Evolutionary conservation across 1,140 invertebrate species (phyloP).

Genomic region (Zaprionus camerounensis): DNA sequence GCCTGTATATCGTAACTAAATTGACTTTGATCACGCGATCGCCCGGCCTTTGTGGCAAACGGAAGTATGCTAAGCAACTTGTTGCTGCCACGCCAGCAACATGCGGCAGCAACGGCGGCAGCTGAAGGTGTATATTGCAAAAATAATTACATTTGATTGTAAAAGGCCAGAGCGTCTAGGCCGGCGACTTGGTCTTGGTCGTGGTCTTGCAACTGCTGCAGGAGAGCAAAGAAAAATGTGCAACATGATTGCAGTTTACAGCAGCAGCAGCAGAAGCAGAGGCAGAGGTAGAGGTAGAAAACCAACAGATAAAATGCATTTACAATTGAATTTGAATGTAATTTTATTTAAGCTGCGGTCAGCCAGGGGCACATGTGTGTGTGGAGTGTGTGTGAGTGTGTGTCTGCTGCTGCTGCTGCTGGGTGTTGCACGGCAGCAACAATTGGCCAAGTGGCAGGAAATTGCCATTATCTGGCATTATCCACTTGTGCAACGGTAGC

Average conservation of each 20-base stretch:
- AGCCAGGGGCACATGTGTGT: slow-evolving; percentile 57
- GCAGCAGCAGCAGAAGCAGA: slow-evolving; percentile 39
- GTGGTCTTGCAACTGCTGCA: slow-evolving; percentile 29
- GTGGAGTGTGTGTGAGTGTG: slow-evolving; percentile 42
- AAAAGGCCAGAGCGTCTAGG: slow-evolving; percentile 74
- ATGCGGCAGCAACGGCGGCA: slow-evolving; percentile 30
- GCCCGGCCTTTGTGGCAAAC: slow-evolving; percentile 76
- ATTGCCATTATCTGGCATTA: slow-evolving; percentile 82
- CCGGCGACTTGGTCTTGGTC: slow-evolving; percentile 40
- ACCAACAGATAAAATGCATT: slow-evolving; percentile 83
- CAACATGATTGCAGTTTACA: slow-evolving; percentile 83
- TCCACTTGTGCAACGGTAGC: slow-evolving; percentile 72
- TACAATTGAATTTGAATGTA: slow-evolving; percentile 84
- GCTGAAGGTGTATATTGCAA: slow-evolving; percentile 83
- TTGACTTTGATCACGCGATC: slow-evolving; percentile 83
- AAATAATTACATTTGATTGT: slow-evolving; percentile 83
- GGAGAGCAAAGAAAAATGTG: slow-evolving; percentile 76
- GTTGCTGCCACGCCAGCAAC: slow-evolving; percentile 66
- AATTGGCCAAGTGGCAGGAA: slow-evolving; percentile 80
- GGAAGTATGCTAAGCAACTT: slow-evolving; percentile 83
- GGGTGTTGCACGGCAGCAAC: slow-evolving; percentile 66
- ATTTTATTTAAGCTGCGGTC: slow-evolving; percentile 83
- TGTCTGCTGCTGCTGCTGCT: slow-evolving; percentile 32
- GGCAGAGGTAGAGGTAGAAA: slow-evolving; percentile 56
- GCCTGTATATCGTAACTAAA: slow-evolving; percentile 82